phyloP scores from a whole-genome alignment of 2,113 vertebrate genomes.

The Alethe castanea region DNA sequence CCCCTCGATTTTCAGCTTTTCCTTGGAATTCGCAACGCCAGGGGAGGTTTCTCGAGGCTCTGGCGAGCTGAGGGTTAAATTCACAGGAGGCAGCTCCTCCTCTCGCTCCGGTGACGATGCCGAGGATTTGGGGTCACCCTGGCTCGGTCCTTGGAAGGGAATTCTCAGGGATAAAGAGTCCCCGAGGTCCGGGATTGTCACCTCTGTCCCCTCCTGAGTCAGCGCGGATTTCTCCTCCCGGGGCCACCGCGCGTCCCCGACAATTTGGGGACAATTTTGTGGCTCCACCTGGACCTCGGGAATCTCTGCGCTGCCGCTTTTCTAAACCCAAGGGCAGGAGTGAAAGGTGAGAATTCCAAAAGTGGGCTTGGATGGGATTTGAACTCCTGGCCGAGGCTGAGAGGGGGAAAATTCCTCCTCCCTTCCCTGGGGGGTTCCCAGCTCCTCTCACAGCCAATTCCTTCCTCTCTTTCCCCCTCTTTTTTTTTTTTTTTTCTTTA shows the following conservation, averaged over 20 bases:
- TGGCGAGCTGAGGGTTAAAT: not conserved
- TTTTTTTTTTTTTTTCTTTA: not conserved
- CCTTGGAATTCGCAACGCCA: not conserved
- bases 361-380: not conserved
- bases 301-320: not conserved
- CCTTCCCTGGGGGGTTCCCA: not conserved
- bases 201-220: not conserved
- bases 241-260: not conserved
- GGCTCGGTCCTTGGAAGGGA: not conserved
- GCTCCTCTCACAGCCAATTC: not conserved
- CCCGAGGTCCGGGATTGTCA: not conserved
- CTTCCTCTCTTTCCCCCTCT: not conserved
- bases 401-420: not conserved
- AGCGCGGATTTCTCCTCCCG: not conserved
- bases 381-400: not conserved
- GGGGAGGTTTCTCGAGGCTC: not conserved
- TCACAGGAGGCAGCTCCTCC: not conserved
- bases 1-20: not conserved
- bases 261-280: not conserved
- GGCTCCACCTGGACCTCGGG: not conserved
- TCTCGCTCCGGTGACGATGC: not conserved
- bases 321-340: not conserved
- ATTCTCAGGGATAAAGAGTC: fast-evolving
- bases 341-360: not conserved
- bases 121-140: not conserved